Percentiles rank a stretch among this genome's conserved stretches.
These are phyloP conservation scores for Lasioglossum marginatum DNA, from an alignment of 2,888 invertebrate species.

Conservation along the genomic window DNA sequence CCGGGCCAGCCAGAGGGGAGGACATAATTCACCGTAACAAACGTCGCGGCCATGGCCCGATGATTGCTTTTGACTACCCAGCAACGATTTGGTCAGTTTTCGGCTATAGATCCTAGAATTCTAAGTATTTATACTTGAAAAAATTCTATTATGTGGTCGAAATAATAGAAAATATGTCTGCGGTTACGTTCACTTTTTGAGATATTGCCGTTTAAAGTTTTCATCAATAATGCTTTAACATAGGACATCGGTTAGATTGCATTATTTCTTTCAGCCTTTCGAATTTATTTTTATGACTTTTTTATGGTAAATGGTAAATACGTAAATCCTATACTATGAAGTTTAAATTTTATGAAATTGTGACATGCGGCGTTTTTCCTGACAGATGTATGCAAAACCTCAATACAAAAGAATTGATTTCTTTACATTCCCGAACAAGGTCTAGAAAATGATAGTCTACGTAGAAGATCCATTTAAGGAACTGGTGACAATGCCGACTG, in stretches of 20 bases:
- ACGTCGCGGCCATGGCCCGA: background rate
- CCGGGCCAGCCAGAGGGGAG: background rate
- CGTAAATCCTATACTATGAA: too few relatives aligned
- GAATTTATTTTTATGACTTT: too few relatives aligned
- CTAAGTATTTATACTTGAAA: background rate
- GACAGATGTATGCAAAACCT: background rate
- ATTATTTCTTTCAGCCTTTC: too few relatives aligned
- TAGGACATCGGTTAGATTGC: too few relatives aligned
- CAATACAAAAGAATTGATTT: background rate
- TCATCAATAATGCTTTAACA: too few relatives aligned
- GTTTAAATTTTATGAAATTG: too few relatives aligned
- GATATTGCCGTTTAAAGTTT: too few relatives aligned
- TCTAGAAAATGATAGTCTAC: background rate
- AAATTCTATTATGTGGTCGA: background rate
- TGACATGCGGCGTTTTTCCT: too few relatives aligned
- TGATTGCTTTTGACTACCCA: background rate
- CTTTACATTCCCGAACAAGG: background rate
- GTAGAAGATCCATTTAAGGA: background rate
- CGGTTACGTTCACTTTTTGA: too few relatives aligned
- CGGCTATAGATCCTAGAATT: background rate
- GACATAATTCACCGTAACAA: background rate
- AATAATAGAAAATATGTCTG: background rate
- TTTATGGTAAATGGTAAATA: too few relatives aligned
- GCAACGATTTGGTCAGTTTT: background rate
- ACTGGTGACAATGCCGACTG: background rate